Percentiles rank a stretch among this genome's conserved stretches.
phyloP scores from a whole-genome alignment of 2,888 invertebrate species.

The Anarsia innoxiella region DNA sequence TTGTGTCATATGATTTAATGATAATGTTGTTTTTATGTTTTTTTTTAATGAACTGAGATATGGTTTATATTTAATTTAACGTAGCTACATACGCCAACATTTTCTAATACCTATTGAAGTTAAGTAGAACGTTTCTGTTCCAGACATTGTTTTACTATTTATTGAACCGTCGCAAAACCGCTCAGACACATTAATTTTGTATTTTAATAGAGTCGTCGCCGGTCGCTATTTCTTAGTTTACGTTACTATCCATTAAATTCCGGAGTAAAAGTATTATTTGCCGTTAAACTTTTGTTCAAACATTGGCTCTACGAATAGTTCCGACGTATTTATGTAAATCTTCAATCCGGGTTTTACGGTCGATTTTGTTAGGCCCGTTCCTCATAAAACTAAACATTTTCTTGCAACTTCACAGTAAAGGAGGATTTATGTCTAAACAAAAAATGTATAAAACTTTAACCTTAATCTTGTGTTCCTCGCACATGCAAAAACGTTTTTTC shows the following conservation, averaged over 20 bases:
- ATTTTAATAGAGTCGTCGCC: conserved; percentile 24
- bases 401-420: conserved; percentile 20
- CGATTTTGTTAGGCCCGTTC: conserved; percentile 30
- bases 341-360: conserved; percentile 25
- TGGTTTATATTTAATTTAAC: too few relatives aligned
- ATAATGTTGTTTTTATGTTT: too few relatives aligned
- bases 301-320: background rate
- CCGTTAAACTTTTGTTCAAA: background rate
- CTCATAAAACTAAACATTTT: conserved; percentile 26
- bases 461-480: too few relatives aligned
- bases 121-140: too few relatives aligned
- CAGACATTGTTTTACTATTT: conserved; percentile 11
- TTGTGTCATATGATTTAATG: too few relatives aligned
- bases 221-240: conserved; percentile 5
- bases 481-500: too few relatives aligned
- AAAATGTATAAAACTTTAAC: too few relatives aligned
- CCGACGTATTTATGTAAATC: conserved; percentile 24
- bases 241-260: conserved; percentile 1
- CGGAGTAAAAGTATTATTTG: too few relatives aligned
- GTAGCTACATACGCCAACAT: too few relatives aligned
- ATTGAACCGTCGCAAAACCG: conserved; percentile 12
- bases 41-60: too few relatives aligned
- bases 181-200: conserved; percentile 33
- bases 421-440: background rate
- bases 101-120: too few relatives aligned